Conservation (phyloP, 2,113 vertebrate species). For the Psilopsiagon aymara region DNA sequence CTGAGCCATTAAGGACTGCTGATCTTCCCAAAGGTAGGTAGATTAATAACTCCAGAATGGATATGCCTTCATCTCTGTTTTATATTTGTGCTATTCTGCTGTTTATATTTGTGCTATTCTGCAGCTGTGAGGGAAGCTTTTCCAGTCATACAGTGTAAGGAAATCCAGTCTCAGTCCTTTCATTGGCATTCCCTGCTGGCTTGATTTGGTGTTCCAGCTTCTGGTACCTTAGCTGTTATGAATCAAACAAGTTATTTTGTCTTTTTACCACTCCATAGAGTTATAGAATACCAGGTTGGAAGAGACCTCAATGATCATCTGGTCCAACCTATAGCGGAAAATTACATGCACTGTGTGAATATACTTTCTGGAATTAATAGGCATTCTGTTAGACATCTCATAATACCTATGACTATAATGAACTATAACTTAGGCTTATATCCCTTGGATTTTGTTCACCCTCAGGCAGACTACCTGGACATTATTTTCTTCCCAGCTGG, state of each 20-base stretch:
- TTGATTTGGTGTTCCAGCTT: not conserved
- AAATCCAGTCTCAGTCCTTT: not conserved
- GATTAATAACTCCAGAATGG: not conserved
- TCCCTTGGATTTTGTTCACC: not conserved
- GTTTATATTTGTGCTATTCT: not conserved
- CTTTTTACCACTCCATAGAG: not conserved
- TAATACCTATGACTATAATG: not conserved
- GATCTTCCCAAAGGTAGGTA: not conserved
- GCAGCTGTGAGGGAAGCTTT: fast-evolving
- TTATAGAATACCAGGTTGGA: not conserved
- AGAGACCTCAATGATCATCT: not conserved
- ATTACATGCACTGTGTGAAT: not conserved
- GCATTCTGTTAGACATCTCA: not conserved
- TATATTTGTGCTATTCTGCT: not conserved
- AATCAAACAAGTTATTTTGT: not conserved
- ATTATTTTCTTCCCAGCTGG: not conserved
- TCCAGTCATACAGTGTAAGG: not conserved
- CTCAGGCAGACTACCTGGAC: not conserved
- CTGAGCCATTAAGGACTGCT: not conserved
- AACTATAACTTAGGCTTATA: not conserved
- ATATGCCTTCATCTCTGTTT: not conserved
- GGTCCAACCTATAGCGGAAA: not conserved
- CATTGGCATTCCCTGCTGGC: not conserved
- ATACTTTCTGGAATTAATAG: not conserved
- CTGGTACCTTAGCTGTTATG: not conserved